Base-by-base conservation (phyloP, 2,888 invertebrate genomes). In the Eubasilissa splendida region DNA sequence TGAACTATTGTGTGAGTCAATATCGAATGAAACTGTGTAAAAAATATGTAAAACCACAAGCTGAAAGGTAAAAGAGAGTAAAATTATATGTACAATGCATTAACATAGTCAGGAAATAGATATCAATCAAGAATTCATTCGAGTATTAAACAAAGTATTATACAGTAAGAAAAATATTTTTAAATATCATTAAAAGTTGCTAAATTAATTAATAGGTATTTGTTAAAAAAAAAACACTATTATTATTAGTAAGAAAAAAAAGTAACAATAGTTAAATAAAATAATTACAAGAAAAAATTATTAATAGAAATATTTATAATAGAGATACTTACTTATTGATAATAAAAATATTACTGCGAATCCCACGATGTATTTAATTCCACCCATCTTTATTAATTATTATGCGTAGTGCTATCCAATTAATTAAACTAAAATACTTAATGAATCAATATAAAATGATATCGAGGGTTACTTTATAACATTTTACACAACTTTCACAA, bases 401-500 rank as follows among this genome's bases (percentile, higher is more conserved):
- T n/a, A 12, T 56, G n/a, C 33, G 33, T n/a, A 14, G 31, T 65
- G 33, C 53, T 65, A 56, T 66, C 65, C 63, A 66, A 33, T 76
- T 42, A 65, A 76, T 60, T 60, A 63, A 76, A 60, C 75, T 76
- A 52, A 63, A 52, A 12, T 52, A 52, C 31, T 50, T 76, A 76
- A 60, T 22, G 8, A 76, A 50, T 56, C 65, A 52, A 68, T 52
- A 65, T 59, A 31, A 65, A 54, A 42, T 31, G 53, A 52, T 63
- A 53, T 76, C 54, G 54, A 42, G 42, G 66, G 65, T 73, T 74
- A 54, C 65, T 66, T 77, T 63, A 74, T 3, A 68, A 8, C 66
- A 66, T 66, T 77, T 77, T 77, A 71, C 78, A 81, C 81, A 75
- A 78, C 81, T 78, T 81, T 81, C 81, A 78, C 81, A 71, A 71